phyloP scores from a whole-genome alignment of 2,888 invertebrate species.

The Chymomyza procnemis region DNA sequence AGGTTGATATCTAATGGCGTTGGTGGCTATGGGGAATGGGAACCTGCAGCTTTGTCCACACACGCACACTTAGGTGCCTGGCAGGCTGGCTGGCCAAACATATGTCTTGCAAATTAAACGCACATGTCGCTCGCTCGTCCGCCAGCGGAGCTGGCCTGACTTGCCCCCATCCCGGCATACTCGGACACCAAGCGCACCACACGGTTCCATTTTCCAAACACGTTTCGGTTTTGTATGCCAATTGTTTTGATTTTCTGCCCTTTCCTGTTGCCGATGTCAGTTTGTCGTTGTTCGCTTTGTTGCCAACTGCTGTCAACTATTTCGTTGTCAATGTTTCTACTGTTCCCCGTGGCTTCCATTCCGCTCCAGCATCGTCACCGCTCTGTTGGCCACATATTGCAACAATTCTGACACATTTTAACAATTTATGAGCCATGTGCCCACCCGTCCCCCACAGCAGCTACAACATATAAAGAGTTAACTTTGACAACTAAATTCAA shows the following conservation, averaged over 20 bases:
- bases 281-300: slow-evolving; percentile 47
- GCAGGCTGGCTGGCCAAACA: background rate
- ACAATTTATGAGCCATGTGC: slow-evolving; percentile 68
- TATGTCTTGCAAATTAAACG: slow-evolving; percentile 75
- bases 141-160: slow-evolving; percentile 5
- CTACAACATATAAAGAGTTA: background rate
- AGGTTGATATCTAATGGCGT: slow-evolving; percentile 42
- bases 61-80: background rate
- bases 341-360: slow-evolving; percentile 4
- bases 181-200: background rate
- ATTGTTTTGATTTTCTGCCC: slow-evolving; percentile 57
- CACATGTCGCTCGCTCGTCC: slow-evolving; percentile 61
- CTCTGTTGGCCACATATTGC: slow-evolving; percentile 48
- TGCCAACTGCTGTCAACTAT: slow-evolving; percentile 49
- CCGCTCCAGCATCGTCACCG: slow-evolving; percentile 25
- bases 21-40: slow-evolving; percentile 29
- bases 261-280: slow-evolving; percentile 45
- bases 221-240: slow-evolving; percentile 48
- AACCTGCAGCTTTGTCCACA: background rate
- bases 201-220: slow-evolving; percentile 31
- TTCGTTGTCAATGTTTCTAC: slow-evolving; percentile 13
- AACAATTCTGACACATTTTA: slow-evolving; percentile 62
- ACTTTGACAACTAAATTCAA: slow-evolving; percentile 76
- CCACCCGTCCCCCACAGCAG: slow-evolving; percentile 3
- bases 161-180: background rate